A percentile compares a stretch with the other conserved stretches of the same genome.
phyloP scores from a whole-genome alignment of 2,113 vertebrate species.

The Nyctibius bracteatus region DNA sequence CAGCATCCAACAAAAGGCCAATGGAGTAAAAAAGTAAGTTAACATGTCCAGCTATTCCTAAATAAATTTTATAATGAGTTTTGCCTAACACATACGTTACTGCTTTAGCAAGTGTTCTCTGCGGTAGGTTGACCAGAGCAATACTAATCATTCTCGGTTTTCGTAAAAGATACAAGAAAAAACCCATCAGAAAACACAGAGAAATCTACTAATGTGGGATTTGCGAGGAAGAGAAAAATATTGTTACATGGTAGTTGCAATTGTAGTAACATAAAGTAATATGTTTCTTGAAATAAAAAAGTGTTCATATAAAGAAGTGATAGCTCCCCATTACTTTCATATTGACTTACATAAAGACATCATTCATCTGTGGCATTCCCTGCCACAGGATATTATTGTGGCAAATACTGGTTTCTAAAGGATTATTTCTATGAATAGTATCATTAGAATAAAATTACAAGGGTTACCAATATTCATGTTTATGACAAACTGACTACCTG shows the following conservation, averaged over 20 bases:
- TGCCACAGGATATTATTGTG: background rate
- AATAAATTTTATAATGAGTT: background rate
- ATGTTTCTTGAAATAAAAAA: background rate
- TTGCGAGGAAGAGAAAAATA: background rate
- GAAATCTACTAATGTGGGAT: background rate
- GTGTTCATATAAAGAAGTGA: background rate
- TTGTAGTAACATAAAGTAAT: background rate
- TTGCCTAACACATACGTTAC: background rate
- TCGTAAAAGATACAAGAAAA: background rate
- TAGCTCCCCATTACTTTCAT: background rate
- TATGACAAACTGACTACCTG: background rate
- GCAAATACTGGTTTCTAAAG: background rate
- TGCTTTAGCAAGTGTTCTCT: background rate
- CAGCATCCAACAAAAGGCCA: background rate
- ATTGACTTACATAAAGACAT: background rate
- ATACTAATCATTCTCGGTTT: background rate
- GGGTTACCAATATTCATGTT: background rate
- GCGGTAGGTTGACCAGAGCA: background rate
- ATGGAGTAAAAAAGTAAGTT: background rate
- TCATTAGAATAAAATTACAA: background rate
- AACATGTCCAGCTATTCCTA: accelerated
- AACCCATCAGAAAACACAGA: accelerated
- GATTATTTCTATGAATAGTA: background rate
- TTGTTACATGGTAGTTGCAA: background rate
- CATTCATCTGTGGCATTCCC: background rate